Evolutionary conservation across 2,797 vertebrate genomes (phyloP).

Genomic region (Cyclopterus lumpus): DNA sequence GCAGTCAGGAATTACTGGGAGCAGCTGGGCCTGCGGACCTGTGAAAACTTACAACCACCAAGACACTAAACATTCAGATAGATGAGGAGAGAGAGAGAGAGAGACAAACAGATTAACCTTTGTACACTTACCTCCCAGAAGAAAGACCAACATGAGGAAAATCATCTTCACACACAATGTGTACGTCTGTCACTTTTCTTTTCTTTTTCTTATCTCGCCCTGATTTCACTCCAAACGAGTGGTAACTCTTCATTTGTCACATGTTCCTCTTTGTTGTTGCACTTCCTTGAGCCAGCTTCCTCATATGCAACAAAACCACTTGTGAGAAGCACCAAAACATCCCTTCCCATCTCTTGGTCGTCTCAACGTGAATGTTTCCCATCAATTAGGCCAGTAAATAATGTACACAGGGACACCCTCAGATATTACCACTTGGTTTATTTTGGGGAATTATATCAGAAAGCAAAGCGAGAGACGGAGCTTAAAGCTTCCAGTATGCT

Average conservation of each 20-base stretch:
- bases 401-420: neutral
- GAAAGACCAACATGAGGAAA: constrained; percentile 28
- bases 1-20: neutral
- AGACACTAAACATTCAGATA: neutral
- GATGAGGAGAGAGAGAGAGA: neutral
- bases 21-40: neutral
- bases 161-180: neutral
- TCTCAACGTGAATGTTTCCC: neutral
- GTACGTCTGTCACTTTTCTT: neutral
- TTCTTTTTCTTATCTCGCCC: neutral
- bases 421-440: constrained; percentile 22
- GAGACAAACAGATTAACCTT: neutral
- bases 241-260: neutral
- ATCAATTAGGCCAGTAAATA: neutral
- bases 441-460: constrained; percentile 23
- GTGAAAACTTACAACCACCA: constrained; percentile 1
- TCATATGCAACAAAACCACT: neutral
- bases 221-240: neutral
- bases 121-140: constrained; percentile 52
- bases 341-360: neutral
- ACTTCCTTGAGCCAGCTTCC: constrained; percentile 43
- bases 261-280: constrained; percentile 49
- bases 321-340: neutral
- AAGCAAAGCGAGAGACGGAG: neutral
- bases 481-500: neutral